Percentiles rank a stretch among this genome's conserved stretches.
Conservation (phyloP, 2,113 vertebrate genomes). For the Hippocampus comes region DNA sequence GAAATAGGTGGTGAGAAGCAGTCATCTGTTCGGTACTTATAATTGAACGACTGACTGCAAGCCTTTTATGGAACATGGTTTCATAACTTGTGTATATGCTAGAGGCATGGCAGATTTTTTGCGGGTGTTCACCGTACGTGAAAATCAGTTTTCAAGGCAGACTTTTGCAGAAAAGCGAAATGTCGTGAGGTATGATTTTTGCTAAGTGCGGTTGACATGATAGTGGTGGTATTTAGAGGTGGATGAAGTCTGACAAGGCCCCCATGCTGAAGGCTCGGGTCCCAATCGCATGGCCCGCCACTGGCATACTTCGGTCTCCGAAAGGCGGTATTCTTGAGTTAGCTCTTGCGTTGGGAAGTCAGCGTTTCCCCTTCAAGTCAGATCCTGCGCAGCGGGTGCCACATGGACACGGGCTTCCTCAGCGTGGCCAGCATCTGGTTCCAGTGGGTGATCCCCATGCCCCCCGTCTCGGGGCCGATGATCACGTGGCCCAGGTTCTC, state of each 20-base stretch:
- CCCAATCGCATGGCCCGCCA: neutral
- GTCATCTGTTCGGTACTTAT: neutral
- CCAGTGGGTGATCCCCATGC: constrained; percentile 97
- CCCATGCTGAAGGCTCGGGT: neutral
- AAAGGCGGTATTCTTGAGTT: neutral
- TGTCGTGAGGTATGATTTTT: neutral
- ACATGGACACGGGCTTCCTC: constrained; percentile 95
- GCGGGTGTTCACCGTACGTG: neutral
- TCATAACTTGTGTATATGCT: neutral
- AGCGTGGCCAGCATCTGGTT: constrained; percentile 98
- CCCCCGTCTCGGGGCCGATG: constrained; percentile 86
- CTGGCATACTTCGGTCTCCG: neutral
- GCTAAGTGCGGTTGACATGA: neutral
- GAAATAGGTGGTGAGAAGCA: too few relatives aligned
- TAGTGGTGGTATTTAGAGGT: neutral
- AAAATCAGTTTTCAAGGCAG: neutral
- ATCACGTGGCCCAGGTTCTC: constrained; percentile 95
- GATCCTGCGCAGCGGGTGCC: constrained; percentile 87
- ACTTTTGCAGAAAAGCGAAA: neutral
- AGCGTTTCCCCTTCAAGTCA: constrained; percentile 56
- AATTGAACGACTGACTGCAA: neutral
- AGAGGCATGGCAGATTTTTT: neutral
- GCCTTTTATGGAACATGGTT: neutral
- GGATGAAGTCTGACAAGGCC: neutral
- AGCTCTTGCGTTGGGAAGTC: neutral